Base-by-base conservation (phyloP, 1,140 invertebrate genomes). In the Calephelis virginiensis region DNA sequence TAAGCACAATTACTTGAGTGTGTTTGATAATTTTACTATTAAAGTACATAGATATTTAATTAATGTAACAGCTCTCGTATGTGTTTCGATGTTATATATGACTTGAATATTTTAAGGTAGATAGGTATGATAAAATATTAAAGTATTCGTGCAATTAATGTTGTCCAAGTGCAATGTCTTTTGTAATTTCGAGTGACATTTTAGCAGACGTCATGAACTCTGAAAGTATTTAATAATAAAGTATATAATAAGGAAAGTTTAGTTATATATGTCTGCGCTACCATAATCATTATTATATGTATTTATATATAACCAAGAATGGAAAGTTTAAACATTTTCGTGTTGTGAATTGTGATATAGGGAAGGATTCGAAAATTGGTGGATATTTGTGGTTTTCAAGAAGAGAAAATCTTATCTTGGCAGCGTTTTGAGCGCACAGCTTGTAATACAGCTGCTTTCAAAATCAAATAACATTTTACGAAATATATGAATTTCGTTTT, bases 1-100 rank as follows among this genome's bases (percentile, higher is more conserved):
- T 59, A 59, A 62, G 68, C 68, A 69, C 68, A 69, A 66, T 66
- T 43, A 56, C 61, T 64, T 13, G 40, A 62, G 53, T 66, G 28
- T 53, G 38, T 10, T 46, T 45, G 14, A 8, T 14, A 14, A 62
- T 43, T 43, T 8, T 43, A 67, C 28, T 17, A 62, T 38, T 64
- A 43, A 45, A n/a, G 47, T n/a, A 43, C 40, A 7, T 38, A 62
- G 17, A 9, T 40, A 56, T 67, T 67, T 47, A 56, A 50, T 38
- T 28, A 28, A 1, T 4, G 28, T 40, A 28, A 17, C 5, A 28
- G 50, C 50, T 53, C 50, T 53, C 50, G 14, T 50, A 6, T 17
- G 9, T 28, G 9, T 28, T 5, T 28, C 14, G 0, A 14, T 50
- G 14, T 17, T 17, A 50, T 5, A 43, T 50, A n/a, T n/a, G n/a